Evolutionary conservation across 2,113 vertebrate genomes (phyloP).

Genomic region (Eulemur rufifrons): DNA sequence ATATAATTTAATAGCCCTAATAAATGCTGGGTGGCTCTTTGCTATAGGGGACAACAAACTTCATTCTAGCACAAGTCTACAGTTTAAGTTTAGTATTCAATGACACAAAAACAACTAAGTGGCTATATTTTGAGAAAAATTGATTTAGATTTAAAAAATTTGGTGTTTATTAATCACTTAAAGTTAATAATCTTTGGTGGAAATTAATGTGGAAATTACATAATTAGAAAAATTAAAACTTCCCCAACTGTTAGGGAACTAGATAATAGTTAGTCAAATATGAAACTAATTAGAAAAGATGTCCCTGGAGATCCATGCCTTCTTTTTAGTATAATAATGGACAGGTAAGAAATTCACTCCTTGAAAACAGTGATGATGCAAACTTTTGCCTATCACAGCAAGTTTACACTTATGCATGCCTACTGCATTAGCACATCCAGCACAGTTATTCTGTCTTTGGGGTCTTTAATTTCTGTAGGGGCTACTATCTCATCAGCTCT

Average conservation of each 20-base stretch:
- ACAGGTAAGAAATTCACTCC: background rate
- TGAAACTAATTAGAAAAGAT: background rate
- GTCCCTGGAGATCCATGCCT: background rate
- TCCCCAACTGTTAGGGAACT: too few relatives aligned
- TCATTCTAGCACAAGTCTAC: background rate
- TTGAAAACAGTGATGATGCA: background rate
- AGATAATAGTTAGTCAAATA: background rate
- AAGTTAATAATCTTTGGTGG: background rate
- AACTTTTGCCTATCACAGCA: background rate
- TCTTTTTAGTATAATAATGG: background rate
- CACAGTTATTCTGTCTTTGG: background rate
- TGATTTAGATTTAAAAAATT: background rate
- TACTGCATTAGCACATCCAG: background rate
- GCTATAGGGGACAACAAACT: background rate
- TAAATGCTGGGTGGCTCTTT: background rate
- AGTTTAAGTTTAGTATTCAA: background rate
- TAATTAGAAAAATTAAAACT: background rate
- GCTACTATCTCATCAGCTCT: background rate
- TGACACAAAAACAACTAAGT: background rate
- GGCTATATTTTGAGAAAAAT: background rate
- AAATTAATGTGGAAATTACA: background rate
- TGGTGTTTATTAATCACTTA: background rate
- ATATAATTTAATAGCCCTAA: too few relatives aligned
- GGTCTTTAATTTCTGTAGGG: background rate
- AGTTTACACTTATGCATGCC: background rate